Conservation (phyloP, 2,797 vertebrate genomes). For the Liasis olivaceus region DNA sequence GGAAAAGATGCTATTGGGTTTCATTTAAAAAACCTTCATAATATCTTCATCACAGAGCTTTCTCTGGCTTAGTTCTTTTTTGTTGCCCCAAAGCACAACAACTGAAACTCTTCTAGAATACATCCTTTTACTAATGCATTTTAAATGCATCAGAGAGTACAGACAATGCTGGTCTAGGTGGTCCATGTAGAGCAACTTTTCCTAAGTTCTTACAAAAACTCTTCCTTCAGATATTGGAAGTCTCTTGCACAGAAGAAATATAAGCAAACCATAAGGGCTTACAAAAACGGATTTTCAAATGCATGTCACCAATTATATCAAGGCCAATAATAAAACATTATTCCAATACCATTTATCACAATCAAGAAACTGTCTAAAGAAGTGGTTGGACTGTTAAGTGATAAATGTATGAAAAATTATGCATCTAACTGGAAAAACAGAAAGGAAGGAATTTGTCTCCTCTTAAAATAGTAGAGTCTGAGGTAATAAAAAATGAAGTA, state of each 20-base stretch:
- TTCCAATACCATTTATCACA: background rate
- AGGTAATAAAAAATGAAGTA: background rate
- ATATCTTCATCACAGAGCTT: background rate
- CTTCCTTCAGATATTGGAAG: background rate
- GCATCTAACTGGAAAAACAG: background rate
- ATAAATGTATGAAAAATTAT: background rate
- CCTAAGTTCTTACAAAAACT: background rate
- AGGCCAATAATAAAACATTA: background rate
- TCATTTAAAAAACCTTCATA: slow-evolving; percentile 16
- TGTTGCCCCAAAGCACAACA: background rate
- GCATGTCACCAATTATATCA: background rate
- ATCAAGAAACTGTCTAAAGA: background rate
- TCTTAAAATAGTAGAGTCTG: background rate
- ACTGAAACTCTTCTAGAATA: background rate
- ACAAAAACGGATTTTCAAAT: background rate
- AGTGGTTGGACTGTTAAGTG: background rate
- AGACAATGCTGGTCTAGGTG: background rate
- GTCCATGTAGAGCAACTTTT: background rate
- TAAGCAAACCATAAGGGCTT: background rate
- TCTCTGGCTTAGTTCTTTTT: slow-evolving; percentile 1
- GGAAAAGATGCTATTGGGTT: background rate
- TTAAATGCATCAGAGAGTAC: background rate
- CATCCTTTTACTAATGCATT: background rate
- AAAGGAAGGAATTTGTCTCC: background rate
- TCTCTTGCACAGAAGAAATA: background rate